Evolutionary conservation across 2,888 invertebrate species (phyloP), one percentile per base, ranked within the genome.

Genomic region (Tenthredo distinguenda): DNA sequence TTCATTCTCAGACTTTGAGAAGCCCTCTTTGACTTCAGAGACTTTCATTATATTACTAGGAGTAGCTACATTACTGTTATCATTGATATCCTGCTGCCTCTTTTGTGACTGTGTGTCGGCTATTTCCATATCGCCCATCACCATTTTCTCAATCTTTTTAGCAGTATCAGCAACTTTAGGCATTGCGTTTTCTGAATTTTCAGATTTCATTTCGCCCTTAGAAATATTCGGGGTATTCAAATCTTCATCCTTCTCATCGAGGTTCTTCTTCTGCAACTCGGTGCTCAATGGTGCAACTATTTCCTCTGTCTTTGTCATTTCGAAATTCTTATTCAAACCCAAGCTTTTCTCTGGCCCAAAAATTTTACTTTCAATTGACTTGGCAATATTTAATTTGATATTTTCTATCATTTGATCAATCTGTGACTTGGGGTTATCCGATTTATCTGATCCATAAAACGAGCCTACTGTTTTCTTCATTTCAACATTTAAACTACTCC

Each of bases 91-190:
- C 89, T 85, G 89, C 50, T 84, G 84, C 12, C 47, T 90, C 87
- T 77, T 91, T 37, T 90, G 90, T 68, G 91, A 90, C 71, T 89
- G 89, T 47, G 91, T 90, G 79, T 92, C 92, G 15, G 58, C n/a
- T 84, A 89, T 88, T 87, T 93, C 92, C 72, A 89, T 91, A 84
- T 93, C 93, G 83, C 93, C 93, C 93, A 93, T 93, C 91, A 93
- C 93, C 92, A 93, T 92, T 90, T 93, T 93, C 87, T 93, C 93
- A 85, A 93, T 93, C 90, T 93, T 93, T 93, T 93, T 93, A 92
- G 93, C 93, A 91, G 93, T 93, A 87, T 93, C 93, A 81, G 93
- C 93, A 87, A 93, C 92, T 88, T 91, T 93, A 84, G 93, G 93
- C 88, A 93, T 91, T 72, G 93, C 90, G 88, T 92, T 92, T 31